Evolutionary conservation across 2,888 invertebrate species (phyloP).

Genomic region (Poecilobothrus nobilitatus): DNA sequence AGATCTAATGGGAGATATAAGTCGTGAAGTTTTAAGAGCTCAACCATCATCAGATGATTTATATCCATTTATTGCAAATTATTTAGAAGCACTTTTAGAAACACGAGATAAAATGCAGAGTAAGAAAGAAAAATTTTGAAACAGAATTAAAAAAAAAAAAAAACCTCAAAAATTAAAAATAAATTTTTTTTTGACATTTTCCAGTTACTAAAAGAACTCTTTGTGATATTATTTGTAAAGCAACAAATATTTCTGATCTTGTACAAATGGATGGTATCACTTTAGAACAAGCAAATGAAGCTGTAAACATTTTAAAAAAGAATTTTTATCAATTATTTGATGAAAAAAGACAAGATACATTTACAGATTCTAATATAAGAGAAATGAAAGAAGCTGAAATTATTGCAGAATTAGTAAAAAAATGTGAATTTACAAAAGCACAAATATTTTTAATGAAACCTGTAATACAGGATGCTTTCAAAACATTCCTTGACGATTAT

Average conservation of each 20-base stretch:
- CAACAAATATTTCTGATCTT: conserved; percentile 35
- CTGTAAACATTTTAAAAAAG: conserved; percentile 34
- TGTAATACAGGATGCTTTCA: conserved; percentile 36
- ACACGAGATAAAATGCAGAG: conserved; percentile 49
- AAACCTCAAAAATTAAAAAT: not conserved
- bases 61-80: conserved; percentile 60
- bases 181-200: too few species aligned
- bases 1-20: conserved; percentile 63
- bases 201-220: conserved; percentile 34
- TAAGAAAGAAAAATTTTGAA: conserved; percentile 20
- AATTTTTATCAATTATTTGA: conserved; percentile 36
- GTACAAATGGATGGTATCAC: conserved; percentile 33
- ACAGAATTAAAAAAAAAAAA: not conserved
- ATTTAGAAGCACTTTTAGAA: conserved; percentile 55
- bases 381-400: conserved; percentile 34
- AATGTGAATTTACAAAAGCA: conserved; percentile 34
- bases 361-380: conserved; percentile 27
- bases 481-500: conserved; percentile 36
- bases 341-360: conserved; percentile 30
- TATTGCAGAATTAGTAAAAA: conserved; percentile 34
- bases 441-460: conserved; percentile 34
- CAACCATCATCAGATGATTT: conserved; percentile 52
- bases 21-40: conserved; percentile 62
- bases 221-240: conserved; percentile 32
- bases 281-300: conserved; percentile 30